Base-by-base conservation (phyloP, 2,797 vertebrate species). In the Leptoclinus maculatus region DNA sequence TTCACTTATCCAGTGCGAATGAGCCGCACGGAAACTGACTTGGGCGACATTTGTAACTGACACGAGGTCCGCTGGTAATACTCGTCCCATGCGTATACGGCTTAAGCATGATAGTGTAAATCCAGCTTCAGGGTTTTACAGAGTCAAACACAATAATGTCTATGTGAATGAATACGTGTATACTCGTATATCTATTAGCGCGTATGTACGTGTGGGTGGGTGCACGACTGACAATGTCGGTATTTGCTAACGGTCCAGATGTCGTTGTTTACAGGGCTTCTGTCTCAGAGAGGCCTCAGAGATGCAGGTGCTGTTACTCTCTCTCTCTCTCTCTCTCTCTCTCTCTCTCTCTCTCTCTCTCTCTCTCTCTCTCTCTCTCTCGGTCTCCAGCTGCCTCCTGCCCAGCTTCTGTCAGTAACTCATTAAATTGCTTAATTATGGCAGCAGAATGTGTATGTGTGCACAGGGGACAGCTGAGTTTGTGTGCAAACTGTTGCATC, bases 381-480 rank as follows among this genome's bases (percentile, higher is more conserved):
- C 47, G 0, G 9, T 78, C 36, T 45, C 54, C 72, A 76, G 71
- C 78, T 82, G 76, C 74, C 32, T 87, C 64, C 53, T 51, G 64
- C 60, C 58, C 78, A 64, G 77, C 71, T 66, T 77, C 66, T 77
- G 70, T 76, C 72, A 41, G 32, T 65, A 66, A 72, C 82, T 88
- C 84, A 83, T 87, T 83, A 86, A 77, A 70, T 57, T 64, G 41
- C 68, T 57, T 83, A 84, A 84, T 87, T 79, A 77, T 34, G 17
- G 2, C 43, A 13, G 79, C 64, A 79, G 86, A 68, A 12, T 27
- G 38, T 75, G 65, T 59, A 68, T 41, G 54, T 80, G 79, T 68
- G 67, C 69, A 21, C 63, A 23, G 66, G 41, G 45, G 27, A 9
- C 69, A 68, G 59, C 72, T 38, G 79, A 71, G 29, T 60, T 39